phyloP scores from a whole-genome alignment of 2,888 invertebrate genomes.

The Andrena trimmerana region DNA sequence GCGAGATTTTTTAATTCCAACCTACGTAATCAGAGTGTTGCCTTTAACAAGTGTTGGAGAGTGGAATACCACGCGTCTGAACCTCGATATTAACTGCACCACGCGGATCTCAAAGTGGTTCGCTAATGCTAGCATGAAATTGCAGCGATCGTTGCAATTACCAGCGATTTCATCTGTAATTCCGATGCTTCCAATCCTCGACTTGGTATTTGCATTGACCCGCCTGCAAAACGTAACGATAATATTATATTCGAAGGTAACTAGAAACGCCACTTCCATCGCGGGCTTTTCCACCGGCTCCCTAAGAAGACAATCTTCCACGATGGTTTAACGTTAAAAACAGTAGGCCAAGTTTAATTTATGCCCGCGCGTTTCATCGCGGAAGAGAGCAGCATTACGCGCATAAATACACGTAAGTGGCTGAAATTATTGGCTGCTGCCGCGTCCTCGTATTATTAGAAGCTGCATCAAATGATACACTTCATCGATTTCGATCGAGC shows the following conservation, averaged over 20 bases:
- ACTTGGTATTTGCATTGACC: neutral
- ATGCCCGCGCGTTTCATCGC: conserved; percentile 15
- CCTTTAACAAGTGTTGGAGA: neutral
- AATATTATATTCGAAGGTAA: neutral
- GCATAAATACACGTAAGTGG: conserved; percentile 47
- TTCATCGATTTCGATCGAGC: conserved; percentile 44
- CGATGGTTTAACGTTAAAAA: conserved; percentile 4
- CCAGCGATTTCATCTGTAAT: neutral
- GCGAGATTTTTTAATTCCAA: neutral
- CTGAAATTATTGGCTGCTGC: conserved; percentile 29
- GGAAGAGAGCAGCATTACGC: conserved; percentile 39
- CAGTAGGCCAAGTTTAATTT: conserved; percentile 41
- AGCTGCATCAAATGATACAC: conserved; percentile 57
- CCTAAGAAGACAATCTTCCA: neutral
- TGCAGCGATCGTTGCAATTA: conserved; percentile 11
- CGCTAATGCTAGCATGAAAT: neutral
- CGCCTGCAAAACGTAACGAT: neutral
- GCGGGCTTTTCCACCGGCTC: too few relatives aligned
- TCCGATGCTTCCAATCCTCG: neutral
- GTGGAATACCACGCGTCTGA: neutral
- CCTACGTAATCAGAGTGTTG: neutral
- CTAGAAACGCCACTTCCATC: neutral
- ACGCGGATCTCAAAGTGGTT: neutral
- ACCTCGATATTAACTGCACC: neutral
- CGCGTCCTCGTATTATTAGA: conserved; percentile 49